A percentile compares a stretch with the other conserved stretches of the same genome.
Evolutionary conservation across 1,140 invertebrate species (phyloP).

Genomic region (Polypedilum vanderplanki): DNA sequence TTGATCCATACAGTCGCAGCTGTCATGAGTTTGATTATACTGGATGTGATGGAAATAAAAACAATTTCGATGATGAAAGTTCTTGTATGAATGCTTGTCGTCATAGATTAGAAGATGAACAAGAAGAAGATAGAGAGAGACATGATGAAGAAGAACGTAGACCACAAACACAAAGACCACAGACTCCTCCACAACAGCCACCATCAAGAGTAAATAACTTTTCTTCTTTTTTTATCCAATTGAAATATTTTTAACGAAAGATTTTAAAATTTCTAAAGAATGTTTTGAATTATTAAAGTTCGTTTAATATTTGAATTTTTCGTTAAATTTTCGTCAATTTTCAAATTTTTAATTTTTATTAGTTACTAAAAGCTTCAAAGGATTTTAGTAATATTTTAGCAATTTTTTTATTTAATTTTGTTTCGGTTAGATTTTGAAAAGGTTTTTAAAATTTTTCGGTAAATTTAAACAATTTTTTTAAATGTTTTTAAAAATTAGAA

Average conservation of each 20-base stretch:
- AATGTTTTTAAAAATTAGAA: too few species aligned
- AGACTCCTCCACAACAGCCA: too few species aligned
- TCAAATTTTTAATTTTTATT: too few species aligned
- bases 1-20: slow-evolving; percentile 55
- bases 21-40: slow-evolving; percentile 64
- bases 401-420: too few species aligned
- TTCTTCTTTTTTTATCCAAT: neutral
- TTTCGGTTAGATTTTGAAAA: too few species aligned
- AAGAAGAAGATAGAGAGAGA: slow-evolving; percentile 25
- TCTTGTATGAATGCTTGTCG: slow-evolving; percentile 77
- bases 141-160: slow-evolving; percentile 35
- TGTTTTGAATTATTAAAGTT: too few species aligned
- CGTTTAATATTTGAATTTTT: too few species aligned
- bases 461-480: too few species aligned
- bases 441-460: too few species aligned
- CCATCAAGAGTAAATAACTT: slow-evolving; percentile 48
- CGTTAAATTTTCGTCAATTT: too few species aligned
- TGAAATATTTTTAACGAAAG: neutral
- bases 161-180: slow-evolving; percentile 31
- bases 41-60: slow-evolving; percentile 66
- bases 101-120: slow-evolving; percentile 32
- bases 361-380: too few species aligned
- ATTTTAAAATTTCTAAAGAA: slow-evolving; percentile 34
- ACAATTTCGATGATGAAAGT: slow-evolving; percentile 74
- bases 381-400: too few species aligned